A percentile compares a stretch with the other conserved stretches of the same genome.
Evolutionary conservation across 2,888 invertebrate species (phyloP).

Genomic region (Melinaea menophilus): DNA sequence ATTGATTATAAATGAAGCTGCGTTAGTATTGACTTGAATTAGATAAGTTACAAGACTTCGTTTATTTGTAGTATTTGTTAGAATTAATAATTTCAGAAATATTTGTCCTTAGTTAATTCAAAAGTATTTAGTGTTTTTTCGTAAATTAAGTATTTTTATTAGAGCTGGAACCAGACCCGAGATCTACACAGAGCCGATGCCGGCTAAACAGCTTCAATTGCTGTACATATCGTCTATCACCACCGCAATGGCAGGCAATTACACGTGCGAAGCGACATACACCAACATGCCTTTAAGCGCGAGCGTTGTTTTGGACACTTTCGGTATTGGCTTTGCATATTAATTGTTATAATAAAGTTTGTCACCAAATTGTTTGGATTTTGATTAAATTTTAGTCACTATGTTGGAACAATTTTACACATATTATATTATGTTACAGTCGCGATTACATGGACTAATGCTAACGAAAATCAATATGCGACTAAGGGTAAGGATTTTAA

Average conservation of each 20-base stretch:
- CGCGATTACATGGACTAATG: slow-evolving; percentile 91
- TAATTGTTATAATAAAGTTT: slow-evolving; percentile 9
- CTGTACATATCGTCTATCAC: slow-evolving; percentile 86
- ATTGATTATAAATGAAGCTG: slow-evolving; percentile 81
- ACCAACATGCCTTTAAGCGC: slow-evolving; percentile 82
- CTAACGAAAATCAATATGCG: slow-evolving; percentile 89
- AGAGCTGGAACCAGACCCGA: slow-evolving; percentile 74
- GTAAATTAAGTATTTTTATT: slow-evolving; percentile 22
- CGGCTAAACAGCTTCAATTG: slow-evolving; percentile 80
- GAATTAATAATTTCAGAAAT: not conserved
- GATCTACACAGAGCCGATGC: slow-evolving; percentile 83
- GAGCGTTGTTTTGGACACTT: slow-evolving; percentile 84
- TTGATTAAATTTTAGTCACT: slow-evolving; percentile 10
- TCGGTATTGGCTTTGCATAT: slow-evolving; percentile 52
- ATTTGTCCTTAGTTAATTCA: not conserved
- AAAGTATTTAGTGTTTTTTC: not conserved
- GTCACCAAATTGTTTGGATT: not conserved
- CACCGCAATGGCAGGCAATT: slow-evolving; percentile 87
- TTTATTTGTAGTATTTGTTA: no score
- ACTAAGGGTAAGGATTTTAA: slow-evolving; percentile 85
- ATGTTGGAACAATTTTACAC: not conserved
- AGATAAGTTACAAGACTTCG: no score
- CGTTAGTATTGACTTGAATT: slow-evolving; percentile 70
- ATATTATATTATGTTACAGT: slow-evolving; percentile 67
- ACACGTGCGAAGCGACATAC: slow-evolving; percentile 90